Evolutionary conservation across 2,797 vertebrate genomes (phyloP), one percentile per base, ranked within the genome.

Genomic region (Gymnothorax javanicus): DNA sequence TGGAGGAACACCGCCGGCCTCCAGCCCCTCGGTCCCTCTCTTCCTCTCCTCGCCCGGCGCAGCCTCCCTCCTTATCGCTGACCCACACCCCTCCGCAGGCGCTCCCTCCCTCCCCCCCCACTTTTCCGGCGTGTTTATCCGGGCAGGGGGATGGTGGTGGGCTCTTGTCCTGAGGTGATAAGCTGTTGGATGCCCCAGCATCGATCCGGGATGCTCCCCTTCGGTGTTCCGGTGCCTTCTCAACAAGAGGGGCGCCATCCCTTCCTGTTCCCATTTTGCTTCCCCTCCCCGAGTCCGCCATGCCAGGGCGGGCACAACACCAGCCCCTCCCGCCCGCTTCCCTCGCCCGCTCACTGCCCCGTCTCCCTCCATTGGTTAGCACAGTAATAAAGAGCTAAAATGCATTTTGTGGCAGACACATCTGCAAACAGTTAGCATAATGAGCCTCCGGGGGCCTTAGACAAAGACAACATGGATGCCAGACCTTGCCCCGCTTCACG

Each of bases 81-180:
- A 92, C 91, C 93, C 94, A 94, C 96, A 96, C 95, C 95, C 94
- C 93, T 89, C 92, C 93, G 58, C 92, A 91, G 93, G 91, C 90
- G 90, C 92, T 91, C 91, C 93, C 89, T 90, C 91, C 91, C 93
- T 94, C 92, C 90, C 94, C 92, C 6, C 95, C 93, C 93, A 93
- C 2, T 43, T 43, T 84, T 94, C 93, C 90, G 94, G 93, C 94
- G 91, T 92, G 93, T 95, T 95, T 95, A 94, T 95, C 93, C 93
- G 89, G 62, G 12, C 1, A 13, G 11, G 92, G 93, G 92, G 95
- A 92, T 92, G 12, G 4, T 11, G 11, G 92, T 93, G 92, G 95
- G 92, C 93, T 94, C 93, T 96, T 96, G 95, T 96, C 94, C 95
- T 93, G 91, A 94, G 94, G 94, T 93, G 96, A 96, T 96, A 96